A percentile compares a stretch with the other conserved stretches of the same genome.
Evolutionary conservation across 2,797 vertebrate genomes (phyloP).

Genomic region (Taeniopygia guttata): DNA sequence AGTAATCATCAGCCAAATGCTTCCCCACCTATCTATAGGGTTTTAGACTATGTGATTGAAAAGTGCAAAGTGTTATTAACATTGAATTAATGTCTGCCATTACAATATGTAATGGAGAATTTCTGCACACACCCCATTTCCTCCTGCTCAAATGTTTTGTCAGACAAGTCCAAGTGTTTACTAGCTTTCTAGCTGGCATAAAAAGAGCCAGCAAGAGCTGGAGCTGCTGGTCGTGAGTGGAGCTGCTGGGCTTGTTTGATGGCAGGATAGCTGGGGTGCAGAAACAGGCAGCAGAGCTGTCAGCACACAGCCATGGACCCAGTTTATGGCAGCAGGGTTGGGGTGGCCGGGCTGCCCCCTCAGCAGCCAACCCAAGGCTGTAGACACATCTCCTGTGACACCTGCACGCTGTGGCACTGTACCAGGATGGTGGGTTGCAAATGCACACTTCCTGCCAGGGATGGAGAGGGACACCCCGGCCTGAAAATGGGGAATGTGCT

Average conservation of each 20-base stretch:
- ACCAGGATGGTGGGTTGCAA: neutral
- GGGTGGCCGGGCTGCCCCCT: neutral
- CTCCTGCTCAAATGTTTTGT: constrained; percentile 40
- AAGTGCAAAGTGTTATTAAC: constrained; percentile 64
- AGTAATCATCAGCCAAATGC: constrained; percentile 54
- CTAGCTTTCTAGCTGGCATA: constrained; percentile 14
- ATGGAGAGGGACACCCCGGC: neutral
- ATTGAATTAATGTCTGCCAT: constrained; percentile 65
- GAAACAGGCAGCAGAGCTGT: neutral
- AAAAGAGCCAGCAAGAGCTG: neutral
- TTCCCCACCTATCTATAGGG: constrained; percentile 55
- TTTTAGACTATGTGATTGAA: constrained; percentile 55
- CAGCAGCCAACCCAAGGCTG: neutral
- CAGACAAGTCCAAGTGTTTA: constrained; percentile 53
- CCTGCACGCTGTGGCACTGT: fast-evolving
- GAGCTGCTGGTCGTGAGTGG: neutral
- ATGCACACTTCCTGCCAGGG: neutral
- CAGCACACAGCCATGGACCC: neutral
- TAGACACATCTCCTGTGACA: neutral
- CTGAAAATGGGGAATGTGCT: neutral
- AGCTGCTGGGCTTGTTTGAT: neutral
- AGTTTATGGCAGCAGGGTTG: neutral
- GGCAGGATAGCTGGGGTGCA: neutral
- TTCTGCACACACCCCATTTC: constrained; percentile 52
- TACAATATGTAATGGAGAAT: constrained; percentile 58